Percentiles rank a stretch among this genome's conserved stretches.
phyloP scores from a whole-genome alignment of 2,888 invertebrate species.

The Plebejus argus region DNA sequence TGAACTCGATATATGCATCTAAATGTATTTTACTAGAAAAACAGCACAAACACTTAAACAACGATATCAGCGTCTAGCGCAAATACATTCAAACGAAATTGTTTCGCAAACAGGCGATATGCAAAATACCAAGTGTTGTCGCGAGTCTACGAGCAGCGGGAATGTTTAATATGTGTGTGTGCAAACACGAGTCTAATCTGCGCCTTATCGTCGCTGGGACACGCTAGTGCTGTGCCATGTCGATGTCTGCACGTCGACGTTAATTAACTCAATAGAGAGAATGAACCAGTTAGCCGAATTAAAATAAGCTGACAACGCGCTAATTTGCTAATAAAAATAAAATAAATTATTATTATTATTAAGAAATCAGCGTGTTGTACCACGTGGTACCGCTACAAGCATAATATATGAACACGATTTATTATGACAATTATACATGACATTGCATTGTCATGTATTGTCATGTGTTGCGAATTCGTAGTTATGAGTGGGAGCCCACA shows the following conservation, averaged over 20 bases:
- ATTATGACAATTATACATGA: too few relatives aligned
- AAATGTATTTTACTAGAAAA: slow-evolving; percentile 32
- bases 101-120: slow-evolving; percentile 70
- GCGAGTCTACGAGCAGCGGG: slow-evolving; percentile 60
- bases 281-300: too few relatives aligned
- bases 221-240: slow-evolving; percentile 44
- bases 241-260: slow-evolving; percentile 39
- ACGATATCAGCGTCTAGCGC: slow-evolving; percentile 47
- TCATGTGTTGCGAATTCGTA: too few relatives aligned
- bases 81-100: slow-evolving; percentile 66
- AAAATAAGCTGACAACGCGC: too few relatives aligned
- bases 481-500: too few relatives aligned
- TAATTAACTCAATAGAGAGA: too few relatives aligned
- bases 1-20: background rate
- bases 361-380: too few relatives aligned
- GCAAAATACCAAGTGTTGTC: slow-evolving; percentile 69
- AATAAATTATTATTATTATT: too few relatives aligned
- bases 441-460: too few relatives aligned
- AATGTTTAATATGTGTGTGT: slow-evolving; percentile 74
- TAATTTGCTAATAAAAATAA: too few relatives aligned
- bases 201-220: slow-evolving; percentile 64
- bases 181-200: slow-evolving; percentile 76
- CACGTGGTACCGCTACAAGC: too few relatives aligned
- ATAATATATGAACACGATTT: too few relatives aligned
- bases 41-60: slow-evolving; percentile 38